Percentiles rank a stretch among this genome's conserved stretches.
phyloP scores from a whole-genome alignment of 2,113 vertebrate genomes.

The Lagenorhynchus albirostris region DNA sequence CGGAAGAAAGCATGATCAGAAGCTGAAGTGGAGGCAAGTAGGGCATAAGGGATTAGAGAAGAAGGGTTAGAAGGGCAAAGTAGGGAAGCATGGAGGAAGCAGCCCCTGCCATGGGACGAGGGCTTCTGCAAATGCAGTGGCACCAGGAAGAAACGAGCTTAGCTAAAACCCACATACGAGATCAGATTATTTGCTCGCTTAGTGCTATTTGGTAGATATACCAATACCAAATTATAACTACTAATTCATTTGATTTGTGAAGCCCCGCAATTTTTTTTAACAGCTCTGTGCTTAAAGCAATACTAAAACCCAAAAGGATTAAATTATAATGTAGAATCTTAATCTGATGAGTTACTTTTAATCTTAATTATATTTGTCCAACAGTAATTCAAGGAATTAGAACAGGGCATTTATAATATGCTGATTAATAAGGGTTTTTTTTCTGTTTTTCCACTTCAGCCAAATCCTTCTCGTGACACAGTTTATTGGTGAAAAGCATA shows the following conservation, averaged over 20 bases:
- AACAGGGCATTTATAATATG: background rate
- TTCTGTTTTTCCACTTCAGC: background rate
- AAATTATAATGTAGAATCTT: slow-evolving; percentile 39
- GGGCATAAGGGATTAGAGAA: background rate
- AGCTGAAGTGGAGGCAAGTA: background rate
- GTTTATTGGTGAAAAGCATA: background rate
- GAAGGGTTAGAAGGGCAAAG: background rate
- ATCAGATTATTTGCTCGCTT: background rate
- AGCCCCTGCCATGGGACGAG: background rate
- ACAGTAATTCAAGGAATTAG: slow-evolving; percentile 53
- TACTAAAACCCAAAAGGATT: slow-evolving; percentile 38
- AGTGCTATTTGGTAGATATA: background rate
- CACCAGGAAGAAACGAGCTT: background rate
- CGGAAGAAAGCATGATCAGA: background rate
- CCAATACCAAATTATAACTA: background rate
- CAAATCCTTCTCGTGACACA: background rate
- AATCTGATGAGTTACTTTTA: slow-evolving; percentile 48
- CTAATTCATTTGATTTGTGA: slow-evolving; percentile 32
- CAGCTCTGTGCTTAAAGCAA: slow-evolving; percentile 3
- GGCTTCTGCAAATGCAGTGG: background rate
- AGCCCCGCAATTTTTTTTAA: background rate
- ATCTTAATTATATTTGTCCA: slow-evolving; percentile 60
- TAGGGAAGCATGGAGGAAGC: background rate
- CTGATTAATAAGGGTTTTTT: background rate
- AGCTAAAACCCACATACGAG: background rate